Evolutionary conservation across 1,140 invertebrate genomes (phyloP), one percentile per base, ranked within the genome.

Genomic region (Coelopa frigida): DNA sequence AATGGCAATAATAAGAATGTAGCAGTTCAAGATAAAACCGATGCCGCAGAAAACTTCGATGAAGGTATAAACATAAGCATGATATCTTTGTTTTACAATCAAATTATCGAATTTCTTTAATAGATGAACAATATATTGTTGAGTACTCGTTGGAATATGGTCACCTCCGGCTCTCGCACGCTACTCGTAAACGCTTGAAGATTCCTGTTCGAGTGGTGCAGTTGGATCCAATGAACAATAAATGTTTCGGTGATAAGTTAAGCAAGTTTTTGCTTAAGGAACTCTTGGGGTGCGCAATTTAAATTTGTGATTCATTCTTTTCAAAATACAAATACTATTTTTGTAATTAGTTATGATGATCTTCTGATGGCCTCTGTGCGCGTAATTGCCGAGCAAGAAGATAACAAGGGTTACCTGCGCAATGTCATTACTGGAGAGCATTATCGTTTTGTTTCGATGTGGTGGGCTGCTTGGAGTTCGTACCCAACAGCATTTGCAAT

Each of bases 361-460:
- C 74, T 98, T 37, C 73, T 99, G 0, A 96, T 98, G 90, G 85
- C 91, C 1, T 94, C 90, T 31, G 89, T 99, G 20, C 95, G 97
- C 73, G 84, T 84, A 11, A 72, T 99, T 24, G 94, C 94, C 4
- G 94, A 98, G 70, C 81, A 91, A 51, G 92, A 98, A 71, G 89
- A 96, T 52, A 95, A 97, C 70, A 96, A 96, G 76, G 95, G 94
- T 47, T 89, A 87, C 73, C 74, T 93, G 48, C 81, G 94, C 57
- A 98, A 98, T 75, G 91, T 98, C 31, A 87, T 97, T 26, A 96
- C 92, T 17, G 94, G 94, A n/a, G 94, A 98, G 64, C 94, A 98
- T 70, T 99, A 96, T 72, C 83, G 94, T 50, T 99, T 99, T 74
- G 92, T 98, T 17, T 94, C 87, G 55, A 90, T 94, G 82, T 91